A percentile compares a stretch with the other conserved stretches of the same genome.
phyloP scores from a whole-genome alignment of 2,113 vertebrate genomes.

The Chamaetylas fuelleborni region DNA sequence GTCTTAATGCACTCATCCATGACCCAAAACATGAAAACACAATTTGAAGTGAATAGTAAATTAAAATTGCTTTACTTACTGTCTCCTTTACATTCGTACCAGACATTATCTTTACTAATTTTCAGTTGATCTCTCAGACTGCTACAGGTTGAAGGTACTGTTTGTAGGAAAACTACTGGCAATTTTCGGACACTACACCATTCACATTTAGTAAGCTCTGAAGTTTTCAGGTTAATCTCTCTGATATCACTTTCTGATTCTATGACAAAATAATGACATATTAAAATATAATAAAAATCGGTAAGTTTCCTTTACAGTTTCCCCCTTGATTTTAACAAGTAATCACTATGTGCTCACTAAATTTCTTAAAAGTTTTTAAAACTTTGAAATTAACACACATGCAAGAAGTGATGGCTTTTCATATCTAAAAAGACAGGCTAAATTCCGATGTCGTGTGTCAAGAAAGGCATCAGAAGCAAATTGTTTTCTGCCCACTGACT shows the following conservation, averaged over 20 bases:
- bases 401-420: not conserved
- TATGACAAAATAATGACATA: conserved; percentile 31
- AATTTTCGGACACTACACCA: conserved; percentile 93
- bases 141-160: conserved; percentile 77
- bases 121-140: conserved; percentile 85
- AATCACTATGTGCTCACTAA: not conserved
- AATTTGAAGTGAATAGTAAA: not conserved
- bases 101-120: conserved; percentile 81
- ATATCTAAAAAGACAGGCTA: not conserved
- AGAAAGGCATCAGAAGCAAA: not conserved
- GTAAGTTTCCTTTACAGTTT: not conserved
- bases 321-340: not conserved
- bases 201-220: conserved; percentile 91
- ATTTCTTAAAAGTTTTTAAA: not conserved
- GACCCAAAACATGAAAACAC: not conserved
- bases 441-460: not conserved
- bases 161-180: conserved; percentile 92
- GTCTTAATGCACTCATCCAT: not conserved
- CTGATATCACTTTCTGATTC: conserved; percentile 70
- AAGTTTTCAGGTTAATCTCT: conserved; percentile 82
- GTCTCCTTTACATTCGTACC: conserved; percentile 85
- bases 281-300: not conserved
- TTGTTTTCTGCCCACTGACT: not conserved
- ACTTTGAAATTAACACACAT: not conserved
- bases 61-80: conserved; percentile 73